phyloP scores from a whole-genome alignment of 2,113 vertebrate genomes.

The zebrafish (Danio rerio) region DNA sequence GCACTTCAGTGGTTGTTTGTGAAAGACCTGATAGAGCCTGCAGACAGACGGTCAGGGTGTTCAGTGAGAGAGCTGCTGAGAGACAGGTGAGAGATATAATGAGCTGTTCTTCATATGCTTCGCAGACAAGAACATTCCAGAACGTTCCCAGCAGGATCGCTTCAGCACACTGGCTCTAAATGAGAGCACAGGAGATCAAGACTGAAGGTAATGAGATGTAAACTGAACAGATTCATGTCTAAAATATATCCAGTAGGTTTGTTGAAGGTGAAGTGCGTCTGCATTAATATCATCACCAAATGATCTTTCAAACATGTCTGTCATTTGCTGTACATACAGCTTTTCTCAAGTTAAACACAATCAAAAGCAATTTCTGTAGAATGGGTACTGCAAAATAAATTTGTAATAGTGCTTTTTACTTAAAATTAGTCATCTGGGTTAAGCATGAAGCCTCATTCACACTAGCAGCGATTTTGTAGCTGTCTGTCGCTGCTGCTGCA shows the following conservation, averaged over 20 bases:
- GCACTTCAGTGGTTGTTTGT: slow-evolving; percentile 65
- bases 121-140: slow-evolving; percentile 36
- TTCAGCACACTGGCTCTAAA: slow-evolving; percentile 5
- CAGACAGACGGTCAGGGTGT: slow-evolving; percentile 48
- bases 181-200: background rate
- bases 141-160: slow-evolving; percentile 26
- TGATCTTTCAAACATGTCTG: background rate
- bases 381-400: background rate
- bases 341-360: background rate
- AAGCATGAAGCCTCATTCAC: no score
- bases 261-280: background rate
- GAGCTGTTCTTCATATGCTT: slow-evolving; percentile 55
- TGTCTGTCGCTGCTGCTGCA: no score
- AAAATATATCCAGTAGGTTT: background rate
- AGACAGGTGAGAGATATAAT: slow-evolving; percentile 64
- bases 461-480: no score
- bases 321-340: background rate
- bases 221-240: background rate
- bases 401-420: background rate
- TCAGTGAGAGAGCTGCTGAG: slow-evolving; percentile 52
- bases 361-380: background rate
- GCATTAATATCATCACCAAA: background rate
- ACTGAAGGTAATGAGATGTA: background rate
- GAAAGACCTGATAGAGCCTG: slow-evolving; percentile 64
- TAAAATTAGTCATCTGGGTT: no score